Evolutionary conservation across 2,888 invertebrate genomes (phyloP), one percentile per base, ranked within the genome.

Genomic region (Trimorus sp.): DNA sequence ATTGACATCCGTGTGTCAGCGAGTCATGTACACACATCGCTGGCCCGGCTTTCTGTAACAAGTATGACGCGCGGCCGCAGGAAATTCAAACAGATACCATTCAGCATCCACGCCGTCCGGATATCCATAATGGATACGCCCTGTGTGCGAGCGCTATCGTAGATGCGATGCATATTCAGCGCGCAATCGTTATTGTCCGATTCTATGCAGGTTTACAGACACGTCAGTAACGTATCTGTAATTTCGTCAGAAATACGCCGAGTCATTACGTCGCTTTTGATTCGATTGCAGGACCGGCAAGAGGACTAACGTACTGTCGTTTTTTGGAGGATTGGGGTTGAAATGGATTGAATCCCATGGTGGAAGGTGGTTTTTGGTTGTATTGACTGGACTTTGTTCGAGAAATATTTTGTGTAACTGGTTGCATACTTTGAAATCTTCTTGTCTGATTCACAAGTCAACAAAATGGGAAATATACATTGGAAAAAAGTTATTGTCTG

Each of bases 161-260:
- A 84, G 86, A 86, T 85, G 85, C 86, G 86, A 86, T 89, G 87
- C 88, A 89, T 89, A 89, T 89, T 89, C 88, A 89, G 87, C 75
- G 73, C 76, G 71, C 84, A 86, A 83, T 87, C 79, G 83, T 84
- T 85, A 86, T 87, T 88, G 86, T 86, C 86, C 84, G 85, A 83
- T 71, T 75, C 74, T 80, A 78, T 83, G 82, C 82, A 73, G 83
- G 83, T 82, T 83, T 83, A 81, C 81, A 71, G 71, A 59, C 79
- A 70, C 75, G 83, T 77, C 83, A 76, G 73, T 80, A 71, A 80
- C 78, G 70, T 70, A 80, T 80, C 71, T 77, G 79, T 75, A 79
- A 71, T 81, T 74, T 82, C 51, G 82, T 84, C 84, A 84, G 76
- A 84, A 84, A 65, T 83, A 60, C 80, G 75, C 54, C 42, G 60